These are phyloP conservation scores for Cephus nigrinus DNA, from an alignment of 2,888 invertebrate species.

Conservation along the genomic window DNA sequence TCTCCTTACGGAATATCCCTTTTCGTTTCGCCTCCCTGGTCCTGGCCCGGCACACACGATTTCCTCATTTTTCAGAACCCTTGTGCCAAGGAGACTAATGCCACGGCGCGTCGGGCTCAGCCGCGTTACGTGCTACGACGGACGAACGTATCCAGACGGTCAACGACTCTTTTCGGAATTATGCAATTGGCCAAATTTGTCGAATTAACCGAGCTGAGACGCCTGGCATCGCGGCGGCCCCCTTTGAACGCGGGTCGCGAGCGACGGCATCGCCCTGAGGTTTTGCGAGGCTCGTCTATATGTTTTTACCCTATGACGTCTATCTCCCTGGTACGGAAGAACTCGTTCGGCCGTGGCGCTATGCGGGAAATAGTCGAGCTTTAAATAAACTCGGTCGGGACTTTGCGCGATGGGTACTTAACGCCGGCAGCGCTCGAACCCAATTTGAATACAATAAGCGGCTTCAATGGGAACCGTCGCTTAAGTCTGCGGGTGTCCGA, in stretches of 20 bases:
- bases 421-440: slow-evolving; percentile 15
- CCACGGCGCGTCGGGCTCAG: neutral
- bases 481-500: slow-evolving; percentile 48
- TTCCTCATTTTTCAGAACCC: neutral
- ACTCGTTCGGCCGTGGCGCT: neutral
- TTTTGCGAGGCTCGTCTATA: no score
- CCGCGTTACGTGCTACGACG: neutral
- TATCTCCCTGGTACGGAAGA: no score
- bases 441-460: slow-evolving; percentile 63
- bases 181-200: slow-evolving; percentile 64
- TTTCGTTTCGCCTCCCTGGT: slow-evolving; percentile 17
- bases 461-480: slow-evolving; percentile 51
- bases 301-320: no score
- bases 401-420: slow-evolving; percentile 6
- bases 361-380: slow-evolving; percentile 1
- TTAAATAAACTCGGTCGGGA: slow-evolving; percentile 3
- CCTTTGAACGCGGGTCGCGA: neutral
- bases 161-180: slow-evolving; percentile 60
- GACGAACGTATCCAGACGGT: slow-evolving; percentile 45
- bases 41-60: neutral
- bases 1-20: slow-evolving; percentile 26
- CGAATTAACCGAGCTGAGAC: slow-evolving; percentile 51
- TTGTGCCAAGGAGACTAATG: neutral
- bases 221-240: slow-evolving; percentile 22
- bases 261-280: neutral